phyloP scores from a whole-genome alignment of 2,113 vertebrate genomes.

The Phalacrocorax pelagicus region DNA sequence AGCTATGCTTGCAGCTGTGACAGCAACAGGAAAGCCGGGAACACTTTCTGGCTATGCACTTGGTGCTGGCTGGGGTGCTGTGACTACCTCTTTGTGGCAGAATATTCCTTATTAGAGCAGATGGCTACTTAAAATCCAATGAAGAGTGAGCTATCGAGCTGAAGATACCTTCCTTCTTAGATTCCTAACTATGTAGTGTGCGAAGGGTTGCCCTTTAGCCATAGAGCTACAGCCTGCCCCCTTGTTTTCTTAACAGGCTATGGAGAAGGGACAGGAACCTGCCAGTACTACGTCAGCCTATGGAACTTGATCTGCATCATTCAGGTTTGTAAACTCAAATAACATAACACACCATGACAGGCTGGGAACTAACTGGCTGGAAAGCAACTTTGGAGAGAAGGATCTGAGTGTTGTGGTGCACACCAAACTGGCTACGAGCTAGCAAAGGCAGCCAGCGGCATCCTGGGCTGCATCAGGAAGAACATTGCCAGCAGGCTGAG shows the following conservation, averaged over 20 bases:
- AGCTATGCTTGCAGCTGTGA: neutral
- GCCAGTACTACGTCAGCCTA: neutral
- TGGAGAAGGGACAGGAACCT: neutral
- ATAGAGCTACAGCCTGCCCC: neutral
- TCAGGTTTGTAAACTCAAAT: neutral
- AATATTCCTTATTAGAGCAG: neutral
- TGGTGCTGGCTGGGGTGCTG: neutral
- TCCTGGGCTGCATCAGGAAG: neutral
- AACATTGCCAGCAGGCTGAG: neutral
- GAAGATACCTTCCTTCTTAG: neutral
- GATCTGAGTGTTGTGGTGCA: fast-evolving
- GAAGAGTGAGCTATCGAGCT: neutral
- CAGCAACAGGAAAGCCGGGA: neutral
- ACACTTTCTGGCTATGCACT: neutral
- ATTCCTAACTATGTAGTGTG: neutral
- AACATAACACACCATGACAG: neutral
- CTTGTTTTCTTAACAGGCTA: neutral
- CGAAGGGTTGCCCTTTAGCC: neutral
- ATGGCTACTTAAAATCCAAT: neutral
- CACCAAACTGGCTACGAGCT: neutral
- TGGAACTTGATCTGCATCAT: neutral
- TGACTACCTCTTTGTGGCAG: neutral
- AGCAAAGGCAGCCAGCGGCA: fast-evolving
- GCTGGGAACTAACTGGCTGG: neutral
- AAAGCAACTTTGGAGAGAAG: neutral